A percentile compares a stretch with the other conserved stretches of the same genome.
Evolutionary conservation across 2,113 vertebrate species (phyloP).

Genomic region (Aplodontia rufa): DNA sequence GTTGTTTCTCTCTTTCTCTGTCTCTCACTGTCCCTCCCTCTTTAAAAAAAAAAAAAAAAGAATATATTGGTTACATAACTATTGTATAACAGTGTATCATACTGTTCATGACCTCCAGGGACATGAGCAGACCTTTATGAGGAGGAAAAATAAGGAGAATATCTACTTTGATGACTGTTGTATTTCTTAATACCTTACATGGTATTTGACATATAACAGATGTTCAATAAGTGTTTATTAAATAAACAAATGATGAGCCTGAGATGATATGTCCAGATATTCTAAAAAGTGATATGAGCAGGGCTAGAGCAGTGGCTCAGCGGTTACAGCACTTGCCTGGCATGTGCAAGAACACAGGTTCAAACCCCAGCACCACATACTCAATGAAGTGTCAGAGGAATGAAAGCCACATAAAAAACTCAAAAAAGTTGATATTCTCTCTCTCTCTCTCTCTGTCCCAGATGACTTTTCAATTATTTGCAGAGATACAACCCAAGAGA

Average conservation of each 20-base stretch:
- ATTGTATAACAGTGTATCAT: background rate
- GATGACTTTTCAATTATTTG: background rate
- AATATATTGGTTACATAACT: background rate
- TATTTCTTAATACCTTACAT: background rate
- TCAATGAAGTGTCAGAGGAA: too few relatives aligned
- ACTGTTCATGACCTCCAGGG: background rate
- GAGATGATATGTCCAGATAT: background rate
- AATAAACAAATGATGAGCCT: background rate
- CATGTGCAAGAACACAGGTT: too few relatives aligned
- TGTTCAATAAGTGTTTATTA: background rate
- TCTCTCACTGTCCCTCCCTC: too few relatives aligned
- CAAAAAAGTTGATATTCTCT: too few relatives aligned
- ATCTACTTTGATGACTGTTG: background rate
- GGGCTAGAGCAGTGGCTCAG: too few relatives aligned
- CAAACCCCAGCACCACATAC: too few relatives aligned
- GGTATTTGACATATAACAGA: background rate
- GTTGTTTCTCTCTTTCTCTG: too few relatives aligned
- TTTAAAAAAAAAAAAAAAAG: constrained; percentile 8
- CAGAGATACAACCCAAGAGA: background rate
- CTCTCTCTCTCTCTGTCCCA: too few relatives aligned
- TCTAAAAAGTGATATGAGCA: background rate
- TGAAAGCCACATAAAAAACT: too few relatives aligned
- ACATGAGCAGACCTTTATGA: background rate
- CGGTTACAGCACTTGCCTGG: too few relatives aligned
- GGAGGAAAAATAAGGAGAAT: background rate